A percentile compares a stretch with the other conserved stretches of the same genome.
Conservation (phyloP, 2,888 invertebrate genomes). For the Ischnura elegans region DNA sequence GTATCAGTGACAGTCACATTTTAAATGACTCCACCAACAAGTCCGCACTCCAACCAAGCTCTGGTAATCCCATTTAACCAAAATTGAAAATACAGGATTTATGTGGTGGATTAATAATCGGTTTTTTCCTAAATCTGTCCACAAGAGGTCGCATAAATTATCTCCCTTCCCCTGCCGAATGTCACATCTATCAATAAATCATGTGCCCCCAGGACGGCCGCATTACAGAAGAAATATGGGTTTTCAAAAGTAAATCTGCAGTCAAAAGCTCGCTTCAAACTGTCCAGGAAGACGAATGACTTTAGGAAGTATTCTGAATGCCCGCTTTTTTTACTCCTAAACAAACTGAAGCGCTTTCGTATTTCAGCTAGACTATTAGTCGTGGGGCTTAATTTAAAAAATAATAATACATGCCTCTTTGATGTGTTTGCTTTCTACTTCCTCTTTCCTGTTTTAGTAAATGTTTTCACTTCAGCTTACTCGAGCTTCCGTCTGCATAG, state of each 20-base stretch:
- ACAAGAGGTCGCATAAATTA: no score
- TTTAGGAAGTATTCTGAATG: not conserved
- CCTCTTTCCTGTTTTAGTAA: not conserved
- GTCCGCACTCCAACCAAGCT: no score
- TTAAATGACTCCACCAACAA: no score
- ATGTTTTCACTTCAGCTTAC: not conserved
- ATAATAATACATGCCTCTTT: not conserved
- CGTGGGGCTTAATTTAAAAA: not conserved
- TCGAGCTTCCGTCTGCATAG: not conserved
- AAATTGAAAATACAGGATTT: no score
- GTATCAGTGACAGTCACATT: no score
- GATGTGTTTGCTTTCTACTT: not conserved
- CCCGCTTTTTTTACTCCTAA: not conserved
- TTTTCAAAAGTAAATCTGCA: not conserved
- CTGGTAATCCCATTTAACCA: no score
- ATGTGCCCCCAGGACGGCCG: not conserved
- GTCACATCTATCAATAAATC: not conserved
- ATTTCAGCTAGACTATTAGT: not conserved
- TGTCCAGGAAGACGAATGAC: not conserved
- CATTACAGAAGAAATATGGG: not conserved
- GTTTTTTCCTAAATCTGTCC: no score
- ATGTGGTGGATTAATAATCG: no score
- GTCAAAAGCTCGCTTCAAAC: not conserved
- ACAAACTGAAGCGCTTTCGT: not conserved
- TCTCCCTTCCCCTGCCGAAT: not conserved